Evolutionary conservation across 2,797 vertebrate species (phyloP), one percentile per base, ranked within the genome.

Genomic region (Coreius guichenoti): DNA sequence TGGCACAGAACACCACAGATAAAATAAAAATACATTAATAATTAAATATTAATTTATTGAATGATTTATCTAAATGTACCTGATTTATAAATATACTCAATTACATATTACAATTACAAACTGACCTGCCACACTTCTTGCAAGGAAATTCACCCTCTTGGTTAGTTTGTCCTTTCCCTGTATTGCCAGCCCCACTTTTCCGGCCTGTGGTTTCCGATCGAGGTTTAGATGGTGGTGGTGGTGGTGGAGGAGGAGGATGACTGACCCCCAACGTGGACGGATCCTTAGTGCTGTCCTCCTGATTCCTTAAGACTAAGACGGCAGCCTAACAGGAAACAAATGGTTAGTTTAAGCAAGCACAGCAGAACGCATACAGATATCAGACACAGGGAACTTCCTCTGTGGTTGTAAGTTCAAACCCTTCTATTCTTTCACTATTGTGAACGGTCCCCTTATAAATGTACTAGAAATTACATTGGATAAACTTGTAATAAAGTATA

Each of bases 111-210:
- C 5, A 61, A 58, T 58, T 58, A 26, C n/a, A n/a, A 23, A 91
- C 96, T 94, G 86, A 99, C 98, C 98, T 98, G 95, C 98, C 98
- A 81, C 98, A 99, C 90, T 99, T 99, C 95, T 99, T 99, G 95
- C 98, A 99, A 58, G 98, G 98, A 93, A 99, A 99, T 36, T 96
- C 97, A 73, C 96, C 98, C 89, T 99, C 98, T 89, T 94, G 96
- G 68, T 89, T 95, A 1, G 88, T 84, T 2, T 95, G 88, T 68
- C 69, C 92, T 89, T 98, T 98, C 91, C 69, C 94, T 87, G 89
- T 88, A 0, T 92, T 69, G 0, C 91, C 73, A 0, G 96, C 94
- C 39, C 89, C 92, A 72, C 92, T 92, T 93, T 93, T 95, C 86
- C 96, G 94, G 1, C 92, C 86, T 70, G 92, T 89, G 93, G 92